Base-by-base conservation (phyloP, 1,140 invertebrate genomes). In the Trypoxylus dichotomus region DNA sequence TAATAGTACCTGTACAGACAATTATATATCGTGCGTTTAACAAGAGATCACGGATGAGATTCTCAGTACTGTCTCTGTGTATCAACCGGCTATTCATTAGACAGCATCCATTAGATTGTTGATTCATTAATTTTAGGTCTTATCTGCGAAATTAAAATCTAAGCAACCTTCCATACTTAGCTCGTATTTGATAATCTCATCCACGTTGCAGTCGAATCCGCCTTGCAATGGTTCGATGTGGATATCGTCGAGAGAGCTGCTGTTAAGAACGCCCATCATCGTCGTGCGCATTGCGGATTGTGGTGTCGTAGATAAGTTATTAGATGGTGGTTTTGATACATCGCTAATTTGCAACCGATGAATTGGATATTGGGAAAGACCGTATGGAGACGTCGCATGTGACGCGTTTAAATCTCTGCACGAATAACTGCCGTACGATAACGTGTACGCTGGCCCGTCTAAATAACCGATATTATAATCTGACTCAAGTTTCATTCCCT, bases 141-240 rank as follows among this genome's bases (percentile, higher is more conserved):
- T 74, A 25, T 80, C 82, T 24, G 80, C 77, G 87, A 98, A 98
- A 86, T 97, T 97, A 86, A 98, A 98, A 88, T 98, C 96, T 84
- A 98, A 87, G 79, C 92, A 93, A n/a, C 96, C 96, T 81, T 96
- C 96, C 88, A 98, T 93, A 84, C 92, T 94, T 75, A 98, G 89
- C 88, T 98, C 97, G 86, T 98, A 95, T 80, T 95, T 94, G 83
- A 98, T 96, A 75, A 97, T 89, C 90, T 97, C 95, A 83, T 98
- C 96, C n/a, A 98, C 95, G 85, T 98, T 96, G 88, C 96, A 98
- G 82, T 97, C 95, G 81, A 98, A 93, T 78, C 83, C 92, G 73
- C 91, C 93, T 37, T 94, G 94, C 72, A 93, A 88, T 27, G 92
- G 91, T 84, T 97, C 95, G 79, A 97, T 92, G 85, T 95, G 96